Evolutionary conservation across 2,797 vertebrate genomes (phyloP).

Genomic region (Danio tinwini): DNA sequence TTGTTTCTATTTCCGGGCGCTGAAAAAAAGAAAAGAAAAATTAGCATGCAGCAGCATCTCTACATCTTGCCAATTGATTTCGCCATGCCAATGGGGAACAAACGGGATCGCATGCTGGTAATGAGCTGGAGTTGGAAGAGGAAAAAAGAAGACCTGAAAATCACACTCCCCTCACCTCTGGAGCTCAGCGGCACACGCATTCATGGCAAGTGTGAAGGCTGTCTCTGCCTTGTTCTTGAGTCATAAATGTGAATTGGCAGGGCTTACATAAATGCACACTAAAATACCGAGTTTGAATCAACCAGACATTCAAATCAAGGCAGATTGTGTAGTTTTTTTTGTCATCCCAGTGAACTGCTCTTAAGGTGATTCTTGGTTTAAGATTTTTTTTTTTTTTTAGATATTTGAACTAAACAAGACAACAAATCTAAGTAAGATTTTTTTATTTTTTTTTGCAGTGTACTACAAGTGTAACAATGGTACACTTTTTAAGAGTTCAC

Average conservation of each 20-base stretch:
- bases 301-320: background rate
- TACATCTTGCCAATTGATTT: slow-evolving; percentile 48
- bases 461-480: too few species aligned
- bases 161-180: background rate
- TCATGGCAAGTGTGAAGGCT: background rate
- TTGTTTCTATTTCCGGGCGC: slow-evolving; percentile 37
- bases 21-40: slow-evolving; percentile 10
- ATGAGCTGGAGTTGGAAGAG: slow-evolving; percentile 35
- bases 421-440: too few species aligned
- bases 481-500: too few species aligned
- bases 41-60: slow-evolving; percentile 49
- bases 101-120: slow-evolving; percentile 33
- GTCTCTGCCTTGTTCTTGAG: background rate
- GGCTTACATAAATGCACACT: background rate
- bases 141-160: slow-evolving; percentile 29
- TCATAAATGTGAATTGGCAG: too few species aligned
- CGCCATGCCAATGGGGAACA: slow-evolving; percentile 13
- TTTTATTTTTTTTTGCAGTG: too few species aligned
- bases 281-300: background rate
- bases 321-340: background rate
- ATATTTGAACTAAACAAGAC: too few species aligned
- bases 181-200: background rate
- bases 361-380: too few species aligned
- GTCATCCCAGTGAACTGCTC: background rate
- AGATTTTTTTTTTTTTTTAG: too few species aligned